phyloP scores from a whole-genome alignment of 2,113 vertebrate species.

The Pterocles gutturalis region DNA sequence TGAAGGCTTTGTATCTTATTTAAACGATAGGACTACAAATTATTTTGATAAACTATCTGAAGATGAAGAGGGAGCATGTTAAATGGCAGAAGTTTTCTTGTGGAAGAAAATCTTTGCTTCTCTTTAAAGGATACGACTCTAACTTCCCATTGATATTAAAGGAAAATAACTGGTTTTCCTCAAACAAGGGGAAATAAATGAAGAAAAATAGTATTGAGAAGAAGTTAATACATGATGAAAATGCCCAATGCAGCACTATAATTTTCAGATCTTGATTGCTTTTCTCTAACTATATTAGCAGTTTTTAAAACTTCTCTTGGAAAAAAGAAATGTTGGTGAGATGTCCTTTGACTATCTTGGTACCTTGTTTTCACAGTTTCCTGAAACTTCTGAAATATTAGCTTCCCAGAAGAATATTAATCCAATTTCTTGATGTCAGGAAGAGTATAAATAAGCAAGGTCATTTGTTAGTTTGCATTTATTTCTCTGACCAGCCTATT shows the following conservation, averaged over 20 bases:
- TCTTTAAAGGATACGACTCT: not conserved
- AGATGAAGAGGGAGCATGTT: not conserved
- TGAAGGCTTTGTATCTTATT: not conserved
- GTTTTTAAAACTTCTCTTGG: not conserved
- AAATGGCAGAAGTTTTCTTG: not conserved
- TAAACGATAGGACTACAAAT: not conserved
- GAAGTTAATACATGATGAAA: not conserved
- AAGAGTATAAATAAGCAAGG: not conserved
- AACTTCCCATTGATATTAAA: not conserved
- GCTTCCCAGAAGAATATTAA: not conserved
- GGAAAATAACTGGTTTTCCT: not conserved
- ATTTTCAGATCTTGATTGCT: not conserved
- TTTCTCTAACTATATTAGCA: not conserved
- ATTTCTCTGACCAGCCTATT: not conserved
- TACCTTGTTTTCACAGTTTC: not conserved
- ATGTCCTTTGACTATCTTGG: not conserved
- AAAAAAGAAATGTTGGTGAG: rapidly evolving
- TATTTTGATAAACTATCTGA: not conserved
- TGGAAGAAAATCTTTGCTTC: not conserved
- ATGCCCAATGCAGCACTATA: not conserved
- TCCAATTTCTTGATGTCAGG: not conserved
- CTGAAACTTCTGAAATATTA: not conserved
- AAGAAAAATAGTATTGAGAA: not conserved
- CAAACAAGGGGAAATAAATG: not conserved
- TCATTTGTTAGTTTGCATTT: rapidly evolving